phyloP scores from a whole-genome alignment of 2,797 vertebrate species.

The Sylvia borin region DNA sequence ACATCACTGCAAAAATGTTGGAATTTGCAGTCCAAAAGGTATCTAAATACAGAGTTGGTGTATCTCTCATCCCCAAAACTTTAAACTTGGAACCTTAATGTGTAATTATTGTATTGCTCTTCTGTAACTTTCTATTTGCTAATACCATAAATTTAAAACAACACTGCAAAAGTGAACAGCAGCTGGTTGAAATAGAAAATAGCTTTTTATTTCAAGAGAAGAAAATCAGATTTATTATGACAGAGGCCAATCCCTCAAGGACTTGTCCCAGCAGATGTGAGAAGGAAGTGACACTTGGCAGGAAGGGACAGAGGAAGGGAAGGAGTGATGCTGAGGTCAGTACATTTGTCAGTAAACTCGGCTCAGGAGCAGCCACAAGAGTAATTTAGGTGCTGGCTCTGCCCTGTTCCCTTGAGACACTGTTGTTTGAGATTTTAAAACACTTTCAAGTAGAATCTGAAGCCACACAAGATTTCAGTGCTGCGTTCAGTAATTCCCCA shows the following conservation, averaged over 20 bases:
- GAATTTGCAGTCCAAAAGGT: not conserved
- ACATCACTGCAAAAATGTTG: not conserved
- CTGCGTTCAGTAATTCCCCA: not conserved
- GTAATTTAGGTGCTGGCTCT: not conserved
- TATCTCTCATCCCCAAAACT: not conserved
- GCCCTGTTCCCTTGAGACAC: not conserved
- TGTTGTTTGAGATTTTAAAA: not conserved
- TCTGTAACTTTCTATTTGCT: not conserved
- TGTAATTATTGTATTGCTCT: not conserved
- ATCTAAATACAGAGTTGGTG: not conserved
- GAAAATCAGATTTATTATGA: not conserved
- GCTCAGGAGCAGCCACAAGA: not conserved
- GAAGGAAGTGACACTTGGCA: not conserved
- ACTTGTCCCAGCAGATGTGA: not conserved
- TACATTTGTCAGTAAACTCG: not conserved
- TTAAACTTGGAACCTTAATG: not conserved
- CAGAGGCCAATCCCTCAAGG: not conserved
- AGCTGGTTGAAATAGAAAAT: not conserved
- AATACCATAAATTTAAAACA: not conserved
- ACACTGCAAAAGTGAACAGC: not conserved
- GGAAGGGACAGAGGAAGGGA: not conserved
- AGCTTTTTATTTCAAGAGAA: not conserved
- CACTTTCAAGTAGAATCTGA: not conserved
- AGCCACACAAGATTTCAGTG: not conserved
- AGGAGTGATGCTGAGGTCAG: not conserved